These are phyloP conservation scores for Podargus strigoides DNA, from an alignment of 2,797 vertebrate genomes.

Conservation along the genomic window DNA sequence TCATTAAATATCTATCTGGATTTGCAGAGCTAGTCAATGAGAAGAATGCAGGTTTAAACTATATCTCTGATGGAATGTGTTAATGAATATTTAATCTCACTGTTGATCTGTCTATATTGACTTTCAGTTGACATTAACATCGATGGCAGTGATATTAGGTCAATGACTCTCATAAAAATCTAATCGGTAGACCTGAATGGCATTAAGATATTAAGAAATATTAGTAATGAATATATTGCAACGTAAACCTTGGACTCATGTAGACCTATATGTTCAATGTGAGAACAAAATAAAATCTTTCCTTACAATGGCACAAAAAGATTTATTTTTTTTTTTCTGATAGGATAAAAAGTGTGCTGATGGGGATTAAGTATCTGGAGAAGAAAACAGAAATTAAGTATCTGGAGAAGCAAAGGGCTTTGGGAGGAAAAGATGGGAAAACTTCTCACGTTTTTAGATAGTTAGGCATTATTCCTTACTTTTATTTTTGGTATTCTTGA, in stretches of 20 bases:
- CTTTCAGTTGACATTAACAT: neutral
- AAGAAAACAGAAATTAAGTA: neutral
- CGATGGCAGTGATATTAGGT: neutral
- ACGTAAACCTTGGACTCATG: neutral
- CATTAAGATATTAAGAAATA: neutral
- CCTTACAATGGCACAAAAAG: neutral
- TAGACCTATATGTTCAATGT: neutral
- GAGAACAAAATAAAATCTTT: neutral
- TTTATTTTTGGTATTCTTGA: neutral
- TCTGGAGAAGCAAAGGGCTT: too few relatives aligned
- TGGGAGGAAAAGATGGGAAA: neutral
- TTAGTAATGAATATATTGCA: neutral
- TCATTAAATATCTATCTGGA: neutral
- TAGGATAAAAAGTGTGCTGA: neutral
- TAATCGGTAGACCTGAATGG: neutral
- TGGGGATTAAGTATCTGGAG: neutral
- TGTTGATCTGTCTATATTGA: neutral
- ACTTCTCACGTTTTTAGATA: neutral
- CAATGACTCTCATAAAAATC: neutral
- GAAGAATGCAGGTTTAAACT: neutral
- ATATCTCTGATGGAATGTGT: fast-evolving
- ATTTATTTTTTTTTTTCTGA: neutral
- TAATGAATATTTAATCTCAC: neutral
- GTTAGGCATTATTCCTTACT: neutral
- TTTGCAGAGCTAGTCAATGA: neutral